A percentile compares a stretch with the other conserved stretches of the same genome.
Conservation (phyloP, 2,797 vertebrate genomes). For the Pachyuromys duprasi region DNA sequence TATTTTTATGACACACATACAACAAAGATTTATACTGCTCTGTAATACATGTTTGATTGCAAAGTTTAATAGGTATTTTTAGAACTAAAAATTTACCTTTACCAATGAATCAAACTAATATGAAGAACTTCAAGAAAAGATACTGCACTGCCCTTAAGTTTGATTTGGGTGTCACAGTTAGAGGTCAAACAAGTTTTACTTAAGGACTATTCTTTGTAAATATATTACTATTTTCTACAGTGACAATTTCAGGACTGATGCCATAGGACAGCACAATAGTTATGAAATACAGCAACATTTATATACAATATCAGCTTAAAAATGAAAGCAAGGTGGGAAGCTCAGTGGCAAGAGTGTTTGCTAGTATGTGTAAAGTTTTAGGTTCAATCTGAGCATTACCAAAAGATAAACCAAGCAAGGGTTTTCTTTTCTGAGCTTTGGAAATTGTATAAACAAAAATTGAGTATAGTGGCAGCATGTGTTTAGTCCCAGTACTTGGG, state of each 20-base stretch:
- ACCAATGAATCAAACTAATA: background rate
- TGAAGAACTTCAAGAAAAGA: slow-evolving; percentile 38
- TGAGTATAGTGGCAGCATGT: background rate
- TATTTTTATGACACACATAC: background rate
- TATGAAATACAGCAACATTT: slow-evolving; percentile 29
- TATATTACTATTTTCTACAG: no score
- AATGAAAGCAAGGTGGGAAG: background rate
- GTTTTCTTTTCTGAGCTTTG: slow-evolving; percentile 36
- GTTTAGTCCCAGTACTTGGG: no score
- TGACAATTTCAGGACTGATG: background rate
- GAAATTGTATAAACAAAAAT: slow-evolving; percentile 3
- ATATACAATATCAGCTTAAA: background rate
- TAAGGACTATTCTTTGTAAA: slow-evolving; percentile 7
- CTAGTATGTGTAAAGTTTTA: background rate
- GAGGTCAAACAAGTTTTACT: background rate
- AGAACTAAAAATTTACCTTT: slow-evolving; percentile 39
- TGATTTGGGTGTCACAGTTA: slow-evolving; percentile 14
- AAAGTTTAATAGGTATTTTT: background rate
- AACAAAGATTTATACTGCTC: background rate
- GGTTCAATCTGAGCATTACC: background rate
- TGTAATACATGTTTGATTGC: background rate
- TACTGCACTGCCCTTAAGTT: background rate
- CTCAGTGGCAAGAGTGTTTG: background rate
- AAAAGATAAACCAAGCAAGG: background rate
- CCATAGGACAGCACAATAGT: background rate